These are phyloP conservation scores for Eolophus roseicapilla DNA, from an alignment of 2,113 vertebrate genomes.

Conservation along the genomic window DNA sequence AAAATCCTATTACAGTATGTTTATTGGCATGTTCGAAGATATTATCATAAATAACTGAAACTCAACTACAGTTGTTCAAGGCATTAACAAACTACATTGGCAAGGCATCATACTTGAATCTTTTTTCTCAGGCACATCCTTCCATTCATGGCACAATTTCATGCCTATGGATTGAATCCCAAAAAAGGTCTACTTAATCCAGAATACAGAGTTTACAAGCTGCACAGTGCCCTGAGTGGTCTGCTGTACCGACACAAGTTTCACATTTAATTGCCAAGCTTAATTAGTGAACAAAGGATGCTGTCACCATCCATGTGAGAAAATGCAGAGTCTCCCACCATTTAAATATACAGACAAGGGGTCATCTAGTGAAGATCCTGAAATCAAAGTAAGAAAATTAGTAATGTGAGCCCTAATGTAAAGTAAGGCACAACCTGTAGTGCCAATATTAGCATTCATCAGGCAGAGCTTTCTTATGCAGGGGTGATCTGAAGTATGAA, in stretches of 20 bases:
- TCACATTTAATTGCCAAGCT: neutral
- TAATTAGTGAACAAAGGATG: neutral
- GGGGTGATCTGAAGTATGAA: conserved; percentile 7
- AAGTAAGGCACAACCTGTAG: neutral
- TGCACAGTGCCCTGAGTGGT: neutral
- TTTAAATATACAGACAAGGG: neutral
- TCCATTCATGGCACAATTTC: neutral
- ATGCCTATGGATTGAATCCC: neutral
- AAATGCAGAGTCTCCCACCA: neutral
- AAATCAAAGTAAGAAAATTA: neutral
- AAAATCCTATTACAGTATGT: conserved; percentile 12
- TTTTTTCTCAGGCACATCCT: neutral
- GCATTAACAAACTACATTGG: conserved; percentile 31
- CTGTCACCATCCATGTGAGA: neutral
- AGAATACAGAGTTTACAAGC: neutral
- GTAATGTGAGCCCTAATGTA: neutral
- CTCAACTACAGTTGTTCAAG: conserved; percentile 1
- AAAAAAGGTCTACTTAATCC: neutral
- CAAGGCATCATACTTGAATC: neutral
- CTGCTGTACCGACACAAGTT: neutral
- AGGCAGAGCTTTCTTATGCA: neutral
- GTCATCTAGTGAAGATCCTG: neutral
- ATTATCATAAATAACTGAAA: conserved; percentile 57
- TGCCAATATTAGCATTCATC: neutral
- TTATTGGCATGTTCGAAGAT: conserved; percentile 40